These are phyloP conservation scores for Microtus agrestis DNA, from an alignment of 2,797 vertebrate genomes.

Conservation along the genomic window DNA sequence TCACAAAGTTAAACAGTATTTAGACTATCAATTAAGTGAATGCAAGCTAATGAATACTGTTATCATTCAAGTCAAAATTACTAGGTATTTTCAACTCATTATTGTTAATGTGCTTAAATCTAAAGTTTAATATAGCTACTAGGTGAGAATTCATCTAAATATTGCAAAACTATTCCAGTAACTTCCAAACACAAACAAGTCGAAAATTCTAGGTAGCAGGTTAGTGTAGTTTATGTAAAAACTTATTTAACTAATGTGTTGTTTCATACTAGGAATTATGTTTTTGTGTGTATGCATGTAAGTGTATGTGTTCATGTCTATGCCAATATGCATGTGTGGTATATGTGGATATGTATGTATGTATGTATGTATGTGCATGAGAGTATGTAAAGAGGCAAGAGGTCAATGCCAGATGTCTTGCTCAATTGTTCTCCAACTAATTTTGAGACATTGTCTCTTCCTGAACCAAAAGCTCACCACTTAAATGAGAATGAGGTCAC, in stretches of 20 bases:
- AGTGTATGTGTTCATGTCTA: neutral
- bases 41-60: neutral
- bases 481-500: neutral
- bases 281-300: neutral
- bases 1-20: neutral
- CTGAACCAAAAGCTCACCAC: neutral
- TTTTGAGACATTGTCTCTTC: neutral
- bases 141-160: neutral
- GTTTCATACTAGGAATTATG: neutral
- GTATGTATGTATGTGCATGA: neutral
- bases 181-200: neutral
- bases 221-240: neutral
- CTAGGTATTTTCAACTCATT: neutral
- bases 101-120: neutral
- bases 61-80: conserved; percentile 17
- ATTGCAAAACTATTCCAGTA: neutral
- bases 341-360: neutral
- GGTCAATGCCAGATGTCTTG: neutral
- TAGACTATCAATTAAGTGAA: neutral
- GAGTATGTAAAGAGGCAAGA: neutral
- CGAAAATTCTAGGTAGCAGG: neutral
- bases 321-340: neutral
- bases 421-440: neutral
- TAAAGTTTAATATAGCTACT: neutral
- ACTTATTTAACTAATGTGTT: neutral